phyloP scores from a whole-genome alignment of 2,797 vertebrate genomes.

The Acanthurus lineatus region DNA sequence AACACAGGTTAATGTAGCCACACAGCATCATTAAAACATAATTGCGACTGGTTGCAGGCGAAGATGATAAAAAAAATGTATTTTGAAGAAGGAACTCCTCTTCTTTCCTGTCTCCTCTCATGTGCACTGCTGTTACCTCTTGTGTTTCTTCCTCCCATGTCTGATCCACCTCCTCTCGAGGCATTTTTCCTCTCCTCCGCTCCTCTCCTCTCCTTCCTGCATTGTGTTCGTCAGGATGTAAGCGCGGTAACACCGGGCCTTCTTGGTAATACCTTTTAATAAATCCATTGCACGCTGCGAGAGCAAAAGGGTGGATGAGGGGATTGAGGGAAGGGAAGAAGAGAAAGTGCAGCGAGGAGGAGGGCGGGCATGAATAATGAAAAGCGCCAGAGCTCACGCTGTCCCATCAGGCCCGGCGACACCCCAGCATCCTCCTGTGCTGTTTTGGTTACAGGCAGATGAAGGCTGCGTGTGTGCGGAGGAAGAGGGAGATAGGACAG shows the following conservation, averaged over 20 bases:
- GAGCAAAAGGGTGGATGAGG: slow-evolving; percentile 59
- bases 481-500: slow-evolving; percentile 31
- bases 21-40: slow-evolving; percentile 41
- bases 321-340: slow-evolving; percentile 46
- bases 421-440: slow-evolving; percentile 57
- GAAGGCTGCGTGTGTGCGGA: slow-evolving; percentile 46
- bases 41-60: slow-evolving; percentile 26
- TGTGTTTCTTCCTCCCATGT: slow-evolving; percentile 3
- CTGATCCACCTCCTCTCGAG: slow-evolving; percentile 12
- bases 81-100: slow-evolving; percentile 25
- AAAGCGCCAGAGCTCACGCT: slow-evolving; percentile 70
- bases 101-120: slow-evolving; percentile 13
- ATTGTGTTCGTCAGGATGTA: slow-evolving; percentile 45
- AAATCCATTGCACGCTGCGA: slow-evolving; percentile 72
- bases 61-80: slow-evolving; percentile 38
- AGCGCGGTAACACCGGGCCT: slow-evolving; percentile 54
- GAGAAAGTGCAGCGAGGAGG: slow-evolving; percentile 45
- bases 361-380: slow-evolving; percentile 84
- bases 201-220: slow-evolving; percentile 17
- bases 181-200: slow-evolving; percentile 5
- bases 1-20: slow-evolving; percentile 19
- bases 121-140: slow-evolving; percentile 15
- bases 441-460: slow-evolving; percentile 73
- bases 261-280: slow-evolving; percentile 79
- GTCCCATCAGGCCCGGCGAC: slow-evolving; percentile 67